phyloP scores from a whole-genome alignment of 2,888 invertebrate species.

The Drosophila birchii region DNA sequence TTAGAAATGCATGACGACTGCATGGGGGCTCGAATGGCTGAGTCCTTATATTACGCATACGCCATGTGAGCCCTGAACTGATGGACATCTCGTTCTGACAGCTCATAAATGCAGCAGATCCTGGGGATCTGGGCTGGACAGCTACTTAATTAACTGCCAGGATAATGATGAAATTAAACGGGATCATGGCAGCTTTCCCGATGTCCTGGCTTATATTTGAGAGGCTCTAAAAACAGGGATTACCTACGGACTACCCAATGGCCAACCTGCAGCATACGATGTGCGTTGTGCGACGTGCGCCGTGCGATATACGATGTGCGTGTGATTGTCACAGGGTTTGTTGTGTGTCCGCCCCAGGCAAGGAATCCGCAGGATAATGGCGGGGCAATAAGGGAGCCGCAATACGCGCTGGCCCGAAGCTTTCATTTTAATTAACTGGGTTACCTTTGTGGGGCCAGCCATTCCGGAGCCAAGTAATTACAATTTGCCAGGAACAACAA shows the following conservation, averaged over 20 bases:
- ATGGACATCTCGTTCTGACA: constrained; percentile 26
- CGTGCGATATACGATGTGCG: background rate
- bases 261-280: constrained; percentile 2
- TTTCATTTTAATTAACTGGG: constrained; percentile 53
- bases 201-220: constrained; percentile 32
- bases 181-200: constrained; percentile 12
- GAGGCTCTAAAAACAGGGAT: constrained; percentile 31
- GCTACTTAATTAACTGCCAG: constrained; percentile 33
- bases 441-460: constrained; percentile 44
- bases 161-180: constrained; percentile 33
- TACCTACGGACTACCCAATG: constrained; percentile 6
- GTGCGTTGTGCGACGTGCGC: background rate
- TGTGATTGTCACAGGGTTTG: constrained; percentile 1
- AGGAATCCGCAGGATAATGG: background rate
- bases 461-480: constrained; percentile 43
- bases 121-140: constrained; percentile 1
- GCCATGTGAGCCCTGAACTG: constrained; percentile 11
- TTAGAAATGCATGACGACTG: constrained; percentile 30
- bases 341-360: constrained; percentile 14
- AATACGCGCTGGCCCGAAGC: constrained; percentile 40
- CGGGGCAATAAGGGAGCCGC: constrained; percentile 16
- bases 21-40: background rate
- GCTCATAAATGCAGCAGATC: constrained; percentile 32
- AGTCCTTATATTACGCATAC: constrained; percentile 17
- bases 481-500: constrained; percentile 24